Evolutionary conservation across 1,140 invertebrate species (phyloP), one percentile per base, ranked within the genome.

Genomic region (Anadara kagoshimensis): DNA sequence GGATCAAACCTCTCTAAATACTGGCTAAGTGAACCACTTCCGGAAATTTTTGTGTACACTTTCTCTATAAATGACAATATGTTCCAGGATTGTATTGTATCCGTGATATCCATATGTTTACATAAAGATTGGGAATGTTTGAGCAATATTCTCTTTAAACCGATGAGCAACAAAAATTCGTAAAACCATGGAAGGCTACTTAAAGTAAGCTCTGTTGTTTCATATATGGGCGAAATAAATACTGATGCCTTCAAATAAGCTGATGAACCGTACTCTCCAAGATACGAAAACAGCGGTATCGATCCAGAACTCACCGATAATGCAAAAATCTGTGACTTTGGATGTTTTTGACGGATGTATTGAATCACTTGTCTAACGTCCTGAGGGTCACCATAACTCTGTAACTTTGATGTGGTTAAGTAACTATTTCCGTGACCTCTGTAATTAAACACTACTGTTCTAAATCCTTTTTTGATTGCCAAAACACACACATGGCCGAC

Each of bases 1-100:
- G 87, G 86, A 45, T 84, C 81, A 66, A 87, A 86, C 45, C 75
- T 66, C 51, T 85, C 79, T 80, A 85, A 85, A 74, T 81, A 88
- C 41, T 81, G 58, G 11, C 87, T 84, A 51, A 82, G 65, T 20
- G 75, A 75, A 12, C 69, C 51, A 53, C 71, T 71, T 20, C 81
- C 78, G 57, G 80, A 77, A 43, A 83, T 64, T 49, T 78, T 78
- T 44, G 77, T 83, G 56, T 82, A 86, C 1, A 86, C 78, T 11
- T 63, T 41, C 54, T 81, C 69, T 20, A 83, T 75, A 59, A 81
- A 79, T 10, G 79, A 66, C 20, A 73, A 61, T 20, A 87, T 67
- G 14, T 61, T 78, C 76, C 79, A 79, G 2, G 78, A 63, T 36
- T 80, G 53, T 22, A 78, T 36, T 0, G 73, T 82, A 20, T 68